These are phyloP conservation scores for Trididemnum miniatum DNA, from an alignment of 23 tunicate species.

Conservation along the genomic window DNA sequence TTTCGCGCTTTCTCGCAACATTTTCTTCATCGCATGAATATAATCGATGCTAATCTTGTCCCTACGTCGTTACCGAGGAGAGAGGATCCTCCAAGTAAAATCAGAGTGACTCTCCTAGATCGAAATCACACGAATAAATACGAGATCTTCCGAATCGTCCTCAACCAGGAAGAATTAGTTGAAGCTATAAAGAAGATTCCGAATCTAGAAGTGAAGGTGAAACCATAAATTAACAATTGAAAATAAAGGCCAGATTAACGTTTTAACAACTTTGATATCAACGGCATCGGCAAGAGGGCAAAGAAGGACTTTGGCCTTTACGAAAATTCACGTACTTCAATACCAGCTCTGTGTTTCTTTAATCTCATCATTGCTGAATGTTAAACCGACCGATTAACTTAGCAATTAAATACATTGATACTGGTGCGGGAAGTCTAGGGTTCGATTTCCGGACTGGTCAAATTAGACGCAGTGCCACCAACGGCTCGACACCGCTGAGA, in stretches of 20 bases:
- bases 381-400: no score
- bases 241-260: no score
- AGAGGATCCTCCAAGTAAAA: constrained; percentile 12
- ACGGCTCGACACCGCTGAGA: no score
- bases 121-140: constrained; percentile 65
- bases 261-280: no score
- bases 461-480: no score
- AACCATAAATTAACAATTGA: no score
- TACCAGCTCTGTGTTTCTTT: background rate
- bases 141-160: constrained; percentile 68
- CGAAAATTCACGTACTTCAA: no score
- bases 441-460: no score
- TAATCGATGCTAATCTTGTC: constrained; percentile 16
- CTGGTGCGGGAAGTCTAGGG: no score
- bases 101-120: constrained; percentile 73
- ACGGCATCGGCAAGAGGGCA: no score
- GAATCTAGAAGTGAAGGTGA: constrained; percentile 66
- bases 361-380: background rate
- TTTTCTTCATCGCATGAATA: constrained; percentile 70
- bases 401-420: no score
- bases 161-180: constrained; percentile 58
- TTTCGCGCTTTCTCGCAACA: constrained; percentile 88
- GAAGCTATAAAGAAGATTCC: constrained; percentile 51
- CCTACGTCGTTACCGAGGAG: constrained; percentile 26
- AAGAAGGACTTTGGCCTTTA: no score